Evolutionary conservation across 2,797 vertebrate species (phyloP).

Genomic region (Acipenser oxyrinchus): DNA sequence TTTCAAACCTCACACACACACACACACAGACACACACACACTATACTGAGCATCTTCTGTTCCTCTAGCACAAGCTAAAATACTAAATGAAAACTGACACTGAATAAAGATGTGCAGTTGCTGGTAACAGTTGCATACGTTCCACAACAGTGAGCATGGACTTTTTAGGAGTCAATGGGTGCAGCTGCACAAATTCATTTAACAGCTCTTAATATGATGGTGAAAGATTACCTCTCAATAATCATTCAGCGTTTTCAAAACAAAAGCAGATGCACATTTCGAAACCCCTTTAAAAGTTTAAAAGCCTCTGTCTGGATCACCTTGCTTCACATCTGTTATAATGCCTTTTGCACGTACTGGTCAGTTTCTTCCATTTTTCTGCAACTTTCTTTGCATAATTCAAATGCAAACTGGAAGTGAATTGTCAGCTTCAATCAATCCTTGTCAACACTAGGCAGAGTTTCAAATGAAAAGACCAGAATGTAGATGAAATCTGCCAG

Average conservation of each 20-base stretch:
- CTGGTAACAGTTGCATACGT: neutral
- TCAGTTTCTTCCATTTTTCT: slow-evolving; percentile 4
- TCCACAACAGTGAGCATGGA: slow-evolving; percentile 1
- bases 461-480: slow-evolving; percentile 2
- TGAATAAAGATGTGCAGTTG: neutral
- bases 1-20: too few species aligned
- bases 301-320: slow-evolving; percentile 7
- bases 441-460: slow-evolving; percentile 9
- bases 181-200: neutral
- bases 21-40: too few species aligned
- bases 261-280: neutral
- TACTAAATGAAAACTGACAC: neutral
- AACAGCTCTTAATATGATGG: slow-evolving; percentile 2
- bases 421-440: slow-evolving; percentile 5
- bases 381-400: slow-evolving; percentile 13
- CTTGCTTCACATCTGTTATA: neutral
- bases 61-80: neutral
- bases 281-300: neutral
- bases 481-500: slow-evolving; percentile 2
- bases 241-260: slow-evolving; percentile 5
- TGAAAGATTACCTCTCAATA: slow-evolving; percentile 2
- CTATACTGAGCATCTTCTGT: too few species aligned
- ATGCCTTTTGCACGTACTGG: neutral
- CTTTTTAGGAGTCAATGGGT: slow-evolving; percentile 6
- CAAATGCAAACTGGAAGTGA: neutral